A percentile compares a stretch with the other conserved stretches of the same genome.
These are phyloP conservation scores for Zele albiditarsus DNA, from an alignment of 2,888 invertebrate genomes.

Conservation along the genomic window DNA sequence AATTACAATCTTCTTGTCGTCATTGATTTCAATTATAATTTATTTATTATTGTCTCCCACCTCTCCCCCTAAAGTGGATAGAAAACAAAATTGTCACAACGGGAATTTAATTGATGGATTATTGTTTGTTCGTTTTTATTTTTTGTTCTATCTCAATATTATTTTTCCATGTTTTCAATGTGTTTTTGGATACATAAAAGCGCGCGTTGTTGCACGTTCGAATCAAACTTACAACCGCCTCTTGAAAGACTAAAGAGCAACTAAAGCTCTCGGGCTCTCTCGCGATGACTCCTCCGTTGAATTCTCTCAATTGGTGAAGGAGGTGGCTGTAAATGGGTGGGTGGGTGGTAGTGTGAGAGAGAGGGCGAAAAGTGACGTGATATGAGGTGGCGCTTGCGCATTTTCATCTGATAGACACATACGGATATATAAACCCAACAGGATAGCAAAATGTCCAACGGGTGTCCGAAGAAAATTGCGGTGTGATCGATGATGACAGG, in stretches of 20 bases:
- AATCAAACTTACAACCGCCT: background rate
- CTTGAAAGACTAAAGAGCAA: constrained; percentile 1
- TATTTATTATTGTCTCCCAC: no score
- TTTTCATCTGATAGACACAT: constrained; percentile 24
- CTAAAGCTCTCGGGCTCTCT: background rate
- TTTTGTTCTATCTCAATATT: background rate
- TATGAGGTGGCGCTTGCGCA: constrained; percentile 36
- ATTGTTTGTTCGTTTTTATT: background rate
- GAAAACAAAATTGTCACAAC: no score
- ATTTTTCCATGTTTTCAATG: background rate
- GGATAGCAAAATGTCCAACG: constrained; percentile 38
- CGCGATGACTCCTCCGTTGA: background rate
- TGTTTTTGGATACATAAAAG: background rate
- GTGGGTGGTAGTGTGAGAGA: background rate
- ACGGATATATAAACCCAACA: constrained; percentile 34
- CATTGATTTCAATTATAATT: background rate
- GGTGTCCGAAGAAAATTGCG: constrained; percentile 36
- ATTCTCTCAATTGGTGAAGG: background rate
- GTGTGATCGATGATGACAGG: constrained; percentile 36
- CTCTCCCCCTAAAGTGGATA: background rate
- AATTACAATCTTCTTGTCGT: background rate
- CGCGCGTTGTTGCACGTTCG: background rate
- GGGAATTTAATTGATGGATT: no score
- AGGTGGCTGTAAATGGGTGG: constrained; percentile 8
- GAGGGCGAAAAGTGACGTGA: background rate